Conservation (phyloP, 2,797 vertebrate species). For the Xiphorhynchus erythropygius region DNA sequence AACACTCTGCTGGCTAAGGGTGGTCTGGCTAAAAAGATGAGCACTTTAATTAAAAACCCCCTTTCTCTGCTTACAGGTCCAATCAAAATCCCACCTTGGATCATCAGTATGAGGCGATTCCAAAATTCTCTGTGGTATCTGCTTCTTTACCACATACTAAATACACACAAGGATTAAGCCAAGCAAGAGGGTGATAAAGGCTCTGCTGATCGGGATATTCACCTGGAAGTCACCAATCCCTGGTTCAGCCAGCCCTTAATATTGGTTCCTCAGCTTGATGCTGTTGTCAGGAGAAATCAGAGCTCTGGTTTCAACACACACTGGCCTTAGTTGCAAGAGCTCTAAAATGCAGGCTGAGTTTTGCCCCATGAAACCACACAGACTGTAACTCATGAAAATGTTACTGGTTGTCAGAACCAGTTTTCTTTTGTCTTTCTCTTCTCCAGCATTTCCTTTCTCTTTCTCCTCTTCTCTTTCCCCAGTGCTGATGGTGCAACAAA, state of each 20-base stretch:
- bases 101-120: not conserved
- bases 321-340: accelerated
- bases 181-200: not conserved
- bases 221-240: not conserved
- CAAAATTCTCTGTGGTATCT: not conserved
- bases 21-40: not conserved
- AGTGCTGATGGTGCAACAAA: not conserved
- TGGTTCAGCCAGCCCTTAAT: accelerated
- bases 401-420: not conserved
- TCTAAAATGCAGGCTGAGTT: not conserved
- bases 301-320: not conserved
- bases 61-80: not conserved
- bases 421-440: not conserved
- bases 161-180: not conserved
- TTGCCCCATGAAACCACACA: not conserved
- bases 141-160: accelerated
- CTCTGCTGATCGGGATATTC: not conserved
- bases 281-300: not conserved
- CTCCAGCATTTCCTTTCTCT: not conserved
- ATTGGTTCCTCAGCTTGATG: not conserved
- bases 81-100: not conserved
- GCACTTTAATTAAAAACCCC: not conserved
- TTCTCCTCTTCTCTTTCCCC: not conserved
- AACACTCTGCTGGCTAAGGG: not conserved
- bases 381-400: not conserved